Conservation (phyloP, 2,797 vertebrate species). For the Enoplosus armatus region DNA sequence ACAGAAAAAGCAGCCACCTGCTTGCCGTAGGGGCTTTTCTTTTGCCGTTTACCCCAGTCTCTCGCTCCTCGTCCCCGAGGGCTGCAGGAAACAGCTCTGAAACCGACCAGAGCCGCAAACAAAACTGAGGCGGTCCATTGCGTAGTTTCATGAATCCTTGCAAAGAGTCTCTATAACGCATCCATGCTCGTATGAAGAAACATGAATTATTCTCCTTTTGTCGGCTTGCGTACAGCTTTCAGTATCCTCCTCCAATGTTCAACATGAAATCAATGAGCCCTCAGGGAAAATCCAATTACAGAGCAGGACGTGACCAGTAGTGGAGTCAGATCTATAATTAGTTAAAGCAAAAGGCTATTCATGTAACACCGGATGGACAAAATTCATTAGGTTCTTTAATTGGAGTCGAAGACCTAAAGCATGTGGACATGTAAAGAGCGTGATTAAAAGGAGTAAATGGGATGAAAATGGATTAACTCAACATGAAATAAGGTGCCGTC, state of each 20-base stretch:
- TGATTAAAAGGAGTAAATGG: constrained; percentile 35
- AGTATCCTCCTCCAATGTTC: constrained; percentile 8
- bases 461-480: constrained; percentile 31
- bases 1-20: constrained; percentile 61
- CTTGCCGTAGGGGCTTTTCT: constrained; percentile 47
- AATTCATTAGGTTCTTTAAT: constrained; percentile 56
- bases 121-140: neutral
- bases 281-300: constrained; percentile 51
- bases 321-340: constrained; percentile 57
- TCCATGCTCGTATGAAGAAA: neutral
- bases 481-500: neutral
- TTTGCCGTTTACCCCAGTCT: constrained; percentile 31
- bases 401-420: constrained; percentile 45
- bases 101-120: neutral
- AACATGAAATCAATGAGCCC: constrained; percentile 60
- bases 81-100: constrained; percentile 4
- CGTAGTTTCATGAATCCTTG: neutral
- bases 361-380: constrained; percentile 24
- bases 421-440: constrained; percentile 16
- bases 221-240: neutral
- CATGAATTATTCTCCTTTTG: neutral
- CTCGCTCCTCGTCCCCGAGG: constrained; percentile 16
- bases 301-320: constrained; percentile 53
- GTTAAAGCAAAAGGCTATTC: constrained; percentile 37
- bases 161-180: neutral